phyloP scores from a whole-genome alignment of 2,888 invertebrate genomes.

The Endotricha flammealis region DNA sequence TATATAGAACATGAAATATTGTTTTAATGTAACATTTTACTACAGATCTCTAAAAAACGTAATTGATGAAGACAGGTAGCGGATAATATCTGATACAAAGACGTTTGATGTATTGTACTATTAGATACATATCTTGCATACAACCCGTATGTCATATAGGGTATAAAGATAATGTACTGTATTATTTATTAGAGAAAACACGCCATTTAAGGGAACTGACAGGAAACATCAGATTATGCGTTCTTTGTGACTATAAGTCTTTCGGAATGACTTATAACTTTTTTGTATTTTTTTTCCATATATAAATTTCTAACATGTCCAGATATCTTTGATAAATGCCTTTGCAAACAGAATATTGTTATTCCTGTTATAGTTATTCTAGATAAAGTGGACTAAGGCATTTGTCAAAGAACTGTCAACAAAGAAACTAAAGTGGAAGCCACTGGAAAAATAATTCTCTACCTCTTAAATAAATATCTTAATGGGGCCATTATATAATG shows the following conservation, averaged over 20 bases:
- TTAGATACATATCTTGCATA: conserved; percentile 48
- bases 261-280: conserved; percentile 5
- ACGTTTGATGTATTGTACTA: conserved; percentile 55
- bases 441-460: no score
- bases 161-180: conserved; percentile 32
- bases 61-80: conserved; percentile 73
- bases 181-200: conserved; percentile 26
- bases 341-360: background rate
- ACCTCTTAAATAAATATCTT: no score
- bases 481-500: no score
- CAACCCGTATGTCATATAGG: conserved; percentile 36
- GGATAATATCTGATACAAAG: conserved; percentile 38
- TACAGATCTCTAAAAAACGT: conserved; percentile 46
- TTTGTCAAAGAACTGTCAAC: background rate
- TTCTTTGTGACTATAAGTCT: conserved; percentile 14
- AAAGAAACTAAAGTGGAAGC: background rate
- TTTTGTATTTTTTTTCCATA: conserved; percentile 4
- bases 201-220: conserved; percentile 18
- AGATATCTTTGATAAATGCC: conserved; percentile 6
- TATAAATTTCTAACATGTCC: background rate
- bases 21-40: background rate
- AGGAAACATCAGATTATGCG: conserved; percentile 17
- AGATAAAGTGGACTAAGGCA: background rate
- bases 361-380: background rate
- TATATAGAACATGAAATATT: no score